These are phyloP conservation scores for Pimephales promelas DNA, from an alignment of 2,113 vertebrate genomes.

Conservation along the genomic window DNA sequence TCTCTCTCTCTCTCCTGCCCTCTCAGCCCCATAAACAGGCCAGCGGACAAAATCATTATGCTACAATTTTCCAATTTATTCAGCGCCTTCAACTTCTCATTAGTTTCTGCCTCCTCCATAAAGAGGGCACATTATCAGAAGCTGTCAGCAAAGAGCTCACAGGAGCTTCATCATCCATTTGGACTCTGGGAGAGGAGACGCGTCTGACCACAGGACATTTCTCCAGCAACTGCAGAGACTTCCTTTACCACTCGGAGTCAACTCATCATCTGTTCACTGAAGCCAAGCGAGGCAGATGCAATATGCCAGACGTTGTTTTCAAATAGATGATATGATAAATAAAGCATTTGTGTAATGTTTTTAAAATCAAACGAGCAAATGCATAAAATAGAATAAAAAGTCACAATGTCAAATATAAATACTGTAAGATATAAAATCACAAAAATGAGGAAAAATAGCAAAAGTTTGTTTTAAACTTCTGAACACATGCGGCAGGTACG, in stretches of 20 bases:
- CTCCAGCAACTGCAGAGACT: conserved; percentile 3
- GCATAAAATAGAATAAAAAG: not conserved
- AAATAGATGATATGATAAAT: not conserved
- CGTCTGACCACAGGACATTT: conserved; percentile 43
- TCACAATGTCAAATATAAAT: not conserved
- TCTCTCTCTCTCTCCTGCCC: conserved; percentile 34
- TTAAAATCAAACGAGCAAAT: not conserved
- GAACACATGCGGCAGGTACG: not conserved
- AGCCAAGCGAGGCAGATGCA: conserved; percentile 27
- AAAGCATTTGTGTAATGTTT: not conserved
- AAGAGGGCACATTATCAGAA: conserved; percentile 54
- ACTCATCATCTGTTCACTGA: conserved; percentile 26
- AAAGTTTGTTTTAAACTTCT: not conserved
- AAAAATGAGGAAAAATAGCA: not conserved
- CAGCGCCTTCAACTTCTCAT: conserved; percentile 62
- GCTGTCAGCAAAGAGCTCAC: conserved; percentile 50
- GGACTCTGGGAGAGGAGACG: conserved; percentile 19
- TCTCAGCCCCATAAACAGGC: conserved; percentile 51
- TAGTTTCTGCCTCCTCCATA: conserved; percentile 53
- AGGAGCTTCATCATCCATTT: conserved; percentile 41
- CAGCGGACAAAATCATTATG: conserved; percentile 60
- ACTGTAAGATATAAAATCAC: not conserved
- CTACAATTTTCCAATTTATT: conserved; percentile 64
- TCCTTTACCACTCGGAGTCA: conserved; percentile 11
- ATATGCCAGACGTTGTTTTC: not conserved